A percentile compares a stretch with the other conserved stretches of the same genome.
These are phyloP conservation scores for Philonicus albiceps DNA, from an alignment of 2,888 invertebrate genomes.

Conservation along the genomic window DNA sequence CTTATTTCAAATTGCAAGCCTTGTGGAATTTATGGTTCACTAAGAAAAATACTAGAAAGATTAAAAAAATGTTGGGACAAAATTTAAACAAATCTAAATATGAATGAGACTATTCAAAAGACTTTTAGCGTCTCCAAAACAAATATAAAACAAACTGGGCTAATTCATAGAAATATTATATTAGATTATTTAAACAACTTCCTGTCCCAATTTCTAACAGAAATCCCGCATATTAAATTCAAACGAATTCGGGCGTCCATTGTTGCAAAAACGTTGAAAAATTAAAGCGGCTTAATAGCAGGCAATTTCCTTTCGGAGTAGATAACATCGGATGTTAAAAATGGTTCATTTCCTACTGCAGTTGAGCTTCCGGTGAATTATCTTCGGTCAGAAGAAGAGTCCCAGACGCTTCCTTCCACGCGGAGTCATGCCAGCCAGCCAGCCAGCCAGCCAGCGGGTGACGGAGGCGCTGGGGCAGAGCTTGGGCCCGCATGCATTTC, in stretches of 20 bases:
- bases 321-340: slow-evolving; percentile 26
- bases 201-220: neutral
- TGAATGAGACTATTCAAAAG: neutral
- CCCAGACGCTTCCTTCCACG: too few relatives aligned
- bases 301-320: slow-evolving; percentile 11
- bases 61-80: too few relatives aligned
- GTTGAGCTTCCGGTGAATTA: slow-evolving; percentile 25
- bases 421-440: too few relatives aligned
- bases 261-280: neutral
- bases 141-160: neutral
- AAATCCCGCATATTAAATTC: neutral
- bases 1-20: too few relatives aligned
- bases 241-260: neutral
- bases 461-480: neutral
- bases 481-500: neutral
- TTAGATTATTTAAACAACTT: neutral
- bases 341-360: slow-evolving; percentile 28
- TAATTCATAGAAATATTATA: neutral
- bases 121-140: neutral
- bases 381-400: neutral
- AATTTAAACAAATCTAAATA: neutral
- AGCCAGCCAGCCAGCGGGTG: neutral
- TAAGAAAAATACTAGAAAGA: too few relatives aligned
- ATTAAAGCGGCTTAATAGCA: slow-evolving; percentile 2
- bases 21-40: too few relatives aligned